A percentile compares a stretch with the other conserved stretches of the same genome.
Conservation (phyloP, 2,888 invertebrate genomes). For the Plebejus melissa region DNA sequence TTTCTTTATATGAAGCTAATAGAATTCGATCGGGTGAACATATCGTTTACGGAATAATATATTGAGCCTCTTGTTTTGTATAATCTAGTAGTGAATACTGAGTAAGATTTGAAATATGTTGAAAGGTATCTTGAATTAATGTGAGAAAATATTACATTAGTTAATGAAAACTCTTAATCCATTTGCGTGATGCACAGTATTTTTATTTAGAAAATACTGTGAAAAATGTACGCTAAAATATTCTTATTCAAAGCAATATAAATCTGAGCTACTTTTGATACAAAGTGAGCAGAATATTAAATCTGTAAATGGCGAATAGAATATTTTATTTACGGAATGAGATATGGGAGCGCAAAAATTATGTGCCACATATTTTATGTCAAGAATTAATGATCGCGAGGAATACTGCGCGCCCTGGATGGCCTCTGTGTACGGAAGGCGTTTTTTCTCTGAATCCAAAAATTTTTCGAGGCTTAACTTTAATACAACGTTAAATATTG, state of each 20-base stretch:
- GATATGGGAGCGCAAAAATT: slow-evolving; percentile 32
- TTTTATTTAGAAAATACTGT: slow-evolving; percentile 25
- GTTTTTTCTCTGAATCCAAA: slow-evolving; percentile 16
- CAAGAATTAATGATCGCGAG: slow-evolving; percentile 32
- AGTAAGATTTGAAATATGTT: background rate
- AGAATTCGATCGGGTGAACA: background rate
- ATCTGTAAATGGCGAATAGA: slow-evolving; percentile 36
- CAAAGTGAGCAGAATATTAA: slow-evolving; percentile 38
- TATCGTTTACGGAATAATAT: background rate
- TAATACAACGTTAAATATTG: slow-evolving; percentile 21
- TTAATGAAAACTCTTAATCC: slow-evolving; percentile 1
- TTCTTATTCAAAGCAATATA: slow-evolving; percentile 32
- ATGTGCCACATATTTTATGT: slow-evolving; percentile 34
- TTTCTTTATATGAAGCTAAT: background rate
- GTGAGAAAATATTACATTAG: background rate
- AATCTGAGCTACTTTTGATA: slow-evolving; percentile 34
- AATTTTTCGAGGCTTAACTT: slow-evolving; percentile 20
- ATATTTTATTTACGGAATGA: slow-evolving; percentile 36
- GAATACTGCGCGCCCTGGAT: slow-evolving; percentile 6
- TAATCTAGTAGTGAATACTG: background rate
- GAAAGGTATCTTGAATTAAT: background rate
- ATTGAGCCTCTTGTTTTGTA: background rate
- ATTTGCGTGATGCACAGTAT: slow-evolving; percentile 13
- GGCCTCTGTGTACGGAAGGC: background rate
- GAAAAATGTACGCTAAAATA: slow-evolving; percentile 30